Conservation (phyloP, 2,113 vertebrate genomes). For the Pipa parva region DNA sequence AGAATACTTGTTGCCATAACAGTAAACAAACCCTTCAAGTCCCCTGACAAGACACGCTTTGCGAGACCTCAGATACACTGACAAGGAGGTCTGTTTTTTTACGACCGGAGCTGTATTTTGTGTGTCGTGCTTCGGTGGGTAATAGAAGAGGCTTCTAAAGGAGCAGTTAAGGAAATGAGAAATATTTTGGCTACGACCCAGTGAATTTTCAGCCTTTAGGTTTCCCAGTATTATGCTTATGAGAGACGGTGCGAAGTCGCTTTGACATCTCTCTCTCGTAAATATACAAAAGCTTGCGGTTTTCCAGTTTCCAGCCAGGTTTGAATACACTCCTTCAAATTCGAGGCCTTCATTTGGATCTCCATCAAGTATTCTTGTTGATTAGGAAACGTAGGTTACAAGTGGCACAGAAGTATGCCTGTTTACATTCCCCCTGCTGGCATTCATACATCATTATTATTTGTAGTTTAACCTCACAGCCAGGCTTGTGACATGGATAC, state of each 20-base stretch:
- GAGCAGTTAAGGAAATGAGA: conserved; percentile 10
- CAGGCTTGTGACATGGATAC: no score
- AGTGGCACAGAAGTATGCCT: neutral
- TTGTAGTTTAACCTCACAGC: no score
- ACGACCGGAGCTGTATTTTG: conserved; percentile 22
- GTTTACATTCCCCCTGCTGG: no score
- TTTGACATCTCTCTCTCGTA: no score
- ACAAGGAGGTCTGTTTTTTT: conserved; percentile 32
- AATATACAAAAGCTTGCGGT: neutral
- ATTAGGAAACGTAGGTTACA: neutral
- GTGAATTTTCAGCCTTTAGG: no score
- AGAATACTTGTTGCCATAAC: conserved; percentile 46
- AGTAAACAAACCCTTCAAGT: conserved; percentile 43
- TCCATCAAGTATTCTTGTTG: neutral
- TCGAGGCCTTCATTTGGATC: neutral
- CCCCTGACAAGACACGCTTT: conserved; percentile 27
- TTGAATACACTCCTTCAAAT: neutral
- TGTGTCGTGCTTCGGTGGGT: conserved; percentile 14
- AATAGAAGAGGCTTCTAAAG: neutral
- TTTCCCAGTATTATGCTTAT: conserved; percentile 7
- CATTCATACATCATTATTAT: no score
- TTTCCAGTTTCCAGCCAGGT: neutral
- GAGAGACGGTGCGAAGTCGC: neutral
- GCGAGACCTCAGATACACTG: conserved; percentile 1
- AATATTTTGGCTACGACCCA: conserved; percentile 17